Conservation (phyloP, 2,888 invertebrate genomes). For the Drosophila bunnanda region DNA sequence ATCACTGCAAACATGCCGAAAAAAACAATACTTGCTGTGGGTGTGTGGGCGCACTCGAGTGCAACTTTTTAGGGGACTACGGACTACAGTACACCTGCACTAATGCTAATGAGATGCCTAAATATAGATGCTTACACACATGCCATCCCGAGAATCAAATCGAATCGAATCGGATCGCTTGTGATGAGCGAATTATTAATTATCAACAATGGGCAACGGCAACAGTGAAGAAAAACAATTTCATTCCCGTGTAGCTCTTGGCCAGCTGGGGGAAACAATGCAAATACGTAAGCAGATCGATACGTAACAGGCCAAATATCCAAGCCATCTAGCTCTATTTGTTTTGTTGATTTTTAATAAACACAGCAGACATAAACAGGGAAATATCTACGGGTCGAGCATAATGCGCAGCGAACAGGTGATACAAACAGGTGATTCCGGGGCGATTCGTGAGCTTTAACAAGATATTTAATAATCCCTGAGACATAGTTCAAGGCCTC, state of each 20-base stretch:
- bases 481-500: background rate
- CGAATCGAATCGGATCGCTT: slow-evolving; percentile 40
- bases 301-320: slow-evolving; percentile 24
- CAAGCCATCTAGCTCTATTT: slow-evolving; percentile 46
- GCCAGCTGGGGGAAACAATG: slow-evolving; percentile 28
- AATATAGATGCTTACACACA: slow-evolving; percentile 69
- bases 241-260: slow-evolving; percentile 33
- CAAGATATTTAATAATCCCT: slow-evolving; percentile 6
- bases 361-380: slow-evolving; percentile 50
- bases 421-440: slow-evolving; percentile 33
- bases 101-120: slow-evolving; percentile 52
- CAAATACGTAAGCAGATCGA: slow-evolving; percentile 51
- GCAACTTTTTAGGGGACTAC: slow-evolving; percentile 53
- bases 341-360: slow-evolving; percentile 43
- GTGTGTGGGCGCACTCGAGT: slow-evolving; percentile 52
- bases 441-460: background rate
- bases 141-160: slow-evolving; percentile 10
- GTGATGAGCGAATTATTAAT: slow-evolving; percentile 67
- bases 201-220: slow-evolving; percentile 57
- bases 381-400: slow-evolving; percentile 38
- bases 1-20: slow-evolving; percentile 53
- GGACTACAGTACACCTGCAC: slow-evolving; percentile 31
- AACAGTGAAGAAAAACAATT: slow-evolving; percentile 44
- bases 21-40: slow-evolving; percentile 20
- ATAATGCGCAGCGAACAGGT: slow-evolving; percentile 31